Conservation (phyloP, 2,797 vertebrate species). For the Pempheris klunzingeri region DNA sequence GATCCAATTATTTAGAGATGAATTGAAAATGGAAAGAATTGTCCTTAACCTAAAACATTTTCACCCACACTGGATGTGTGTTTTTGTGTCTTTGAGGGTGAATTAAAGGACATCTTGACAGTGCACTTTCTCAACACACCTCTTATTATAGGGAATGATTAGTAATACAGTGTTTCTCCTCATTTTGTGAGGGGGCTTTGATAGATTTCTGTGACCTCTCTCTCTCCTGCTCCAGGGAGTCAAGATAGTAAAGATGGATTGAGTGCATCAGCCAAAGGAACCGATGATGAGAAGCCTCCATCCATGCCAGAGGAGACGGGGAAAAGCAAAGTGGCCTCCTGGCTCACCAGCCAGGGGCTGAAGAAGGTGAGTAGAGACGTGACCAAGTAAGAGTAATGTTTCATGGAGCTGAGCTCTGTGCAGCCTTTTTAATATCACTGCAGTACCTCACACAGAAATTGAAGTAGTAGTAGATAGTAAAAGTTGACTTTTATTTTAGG, state of each 20-base stretch:
- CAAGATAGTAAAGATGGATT: slow-evolving; percentile 88
- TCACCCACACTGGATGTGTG: neutral
- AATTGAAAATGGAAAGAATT: neutral
- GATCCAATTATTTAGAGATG: neutral
- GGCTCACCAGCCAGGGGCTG: slow-evolving; percentile 90
- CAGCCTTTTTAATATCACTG: slow-evolving; percentile 5
- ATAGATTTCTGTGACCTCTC: slow-evolving; percentile 7
- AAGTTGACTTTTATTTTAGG: neutral
- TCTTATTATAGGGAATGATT: neutral
- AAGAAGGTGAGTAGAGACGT: slow-evolving; percentile 74
- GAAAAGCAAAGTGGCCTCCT: slow-evolving; percentile 96
- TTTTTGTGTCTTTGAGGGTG: neutral
- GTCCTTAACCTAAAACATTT: neutral
- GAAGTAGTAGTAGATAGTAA: neutral
- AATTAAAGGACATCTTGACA: neutral
- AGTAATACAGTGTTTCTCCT: neutral
- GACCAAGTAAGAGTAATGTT: neutral
- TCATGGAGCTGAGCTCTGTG: neutral
- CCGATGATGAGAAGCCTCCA: slow-evolving; percentile 88
- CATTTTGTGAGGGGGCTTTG: neutral
- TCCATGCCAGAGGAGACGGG: slow-evolving; percentile 91
- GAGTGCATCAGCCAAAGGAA: slow-evolving; percentile 66
- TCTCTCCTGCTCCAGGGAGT: slow-evolving; percentile 75
- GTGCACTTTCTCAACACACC: neutral
- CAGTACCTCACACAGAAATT: neutral